These are phyloP conservation scores for Helarctos malayanus DNA, from an alignment of 2,797 vertebrate species.

Conservation along the genomic window DNA sequence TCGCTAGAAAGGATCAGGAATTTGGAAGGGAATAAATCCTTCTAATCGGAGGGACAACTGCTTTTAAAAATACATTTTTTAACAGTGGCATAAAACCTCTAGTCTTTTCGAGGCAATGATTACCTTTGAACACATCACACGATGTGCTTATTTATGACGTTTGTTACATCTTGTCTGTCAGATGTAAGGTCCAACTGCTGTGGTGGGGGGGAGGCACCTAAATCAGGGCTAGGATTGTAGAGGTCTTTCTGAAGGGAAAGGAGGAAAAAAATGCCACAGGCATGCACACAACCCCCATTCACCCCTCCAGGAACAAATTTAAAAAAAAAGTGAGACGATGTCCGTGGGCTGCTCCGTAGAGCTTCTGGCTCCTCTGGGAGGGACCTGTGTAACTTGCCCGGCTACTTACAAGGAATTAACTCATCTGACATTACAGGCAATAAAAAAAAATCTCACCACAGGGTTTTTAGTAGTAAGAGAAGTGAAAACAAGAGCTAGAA, in stretches of 20 bases:
- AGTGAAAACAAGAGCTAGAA: not conserved
- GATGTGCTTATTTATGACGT: not conserved
- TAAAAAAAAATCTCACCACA: constrained; percentile 19
- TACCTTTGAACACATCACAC: not conserved
- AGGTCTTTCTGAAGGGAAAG: constrained; percentile 33
- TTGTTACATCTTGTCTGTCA: not conserved
- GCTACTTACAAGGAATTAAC: constrained; percentile 24
- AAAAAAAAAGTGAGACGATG: not conserved
- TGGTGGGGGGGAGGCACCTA: not conserved
- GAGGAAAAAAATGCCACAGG: not conserved
- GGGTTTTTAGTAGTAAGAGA: not conserved
- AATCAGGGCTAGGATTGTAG: not conserved
- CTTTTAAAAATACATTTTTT: not conserved
- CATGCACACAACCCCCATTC: not conserved
- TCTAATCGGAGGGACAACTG: not conserved
- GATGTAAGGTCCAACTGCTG: not conserved
- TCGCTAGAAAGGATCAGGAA: not conserved
- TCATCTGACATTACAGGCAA: constrained; percentile 43
- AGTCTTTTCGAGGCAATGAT: not conserved
- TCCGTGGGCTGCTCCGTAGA: not conserved
- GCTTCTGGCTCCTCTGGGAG: not conserved
- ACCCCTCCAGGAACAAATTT: not conserved
- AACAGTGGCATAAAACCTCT: not conserved
- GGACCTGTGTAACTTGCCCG: not conserved
- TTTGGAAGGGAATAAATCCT: not conserved